Percentiles rank a stretch among this genome's conserved stretches.
Evolutionary conservation across 2,797 vertebrate species (phyloP).

Genomic region (Diceros bicornis): DNA sequence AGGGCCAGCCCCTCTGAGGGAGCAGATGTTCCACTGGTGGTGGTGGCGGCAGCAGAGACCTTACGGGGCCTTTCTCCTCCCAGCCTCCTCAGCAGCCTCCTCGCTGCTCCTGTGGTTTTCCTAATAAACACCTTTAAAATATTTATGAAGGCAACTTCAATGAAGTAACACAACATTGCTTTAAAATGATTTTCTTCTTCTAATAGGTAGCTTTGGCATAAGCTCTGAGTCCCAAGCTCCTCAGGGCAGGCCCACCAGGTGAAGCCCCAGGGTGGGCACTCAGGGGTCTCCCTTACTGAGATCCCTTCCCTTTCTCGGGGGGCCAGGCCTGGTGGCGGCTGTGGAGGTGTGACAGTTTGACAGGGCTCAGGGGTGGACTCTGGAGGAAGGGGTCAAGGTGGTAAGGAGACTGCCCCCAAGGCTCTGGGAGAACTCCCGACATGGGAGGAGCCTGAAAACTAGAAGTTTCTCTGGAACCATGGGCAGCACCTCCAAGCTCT

Average conservation of each 20-base stretch:
- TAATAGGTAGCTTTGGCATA: background rate
- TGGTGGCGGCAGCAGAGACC: background rate
- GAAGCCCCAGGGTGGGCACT: background rate
- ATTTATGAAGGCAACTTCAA: slow-evolving; percentile 73
- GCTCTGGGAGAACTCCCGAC: background rate
- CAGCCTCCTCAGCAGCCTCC: slow-evolving; percentile 21
- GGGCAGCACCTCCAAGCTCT: background rate
- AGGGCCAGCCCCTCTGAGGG: background rate
- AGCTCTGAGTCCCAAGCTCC: background rate
- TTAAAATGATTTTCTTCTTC: slow-evolving; percentile 61
- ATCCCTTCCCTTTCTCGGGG: background rate
- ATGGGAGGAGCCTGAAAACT: background rate
- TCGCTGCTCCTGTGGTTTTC: slow-evolving; percentile 69
- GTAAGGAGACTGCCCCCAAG: background rate
- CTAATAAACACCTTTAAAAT: slow-evolving; percentile 81
- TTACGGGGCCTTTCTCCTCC: background rate
- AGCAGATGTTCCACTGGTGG: background rate
- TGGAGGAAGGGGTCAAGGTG: background rate
- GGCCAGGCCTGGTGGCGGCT: background rate
- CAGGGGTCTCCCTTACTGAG: background rate
- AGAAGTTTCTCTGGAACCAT: background rate
- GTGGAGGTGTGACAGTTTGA: background rate
- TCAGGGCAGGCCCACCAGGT: background rate
- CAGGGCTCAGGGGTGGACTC: background rate
- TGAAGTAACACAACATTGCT: slow-evolving; percentile 50